Evolutionary conservation across 2,888 invertebrate species (phyloP).

Genomic region (Marronus borbonicus): DNA sequence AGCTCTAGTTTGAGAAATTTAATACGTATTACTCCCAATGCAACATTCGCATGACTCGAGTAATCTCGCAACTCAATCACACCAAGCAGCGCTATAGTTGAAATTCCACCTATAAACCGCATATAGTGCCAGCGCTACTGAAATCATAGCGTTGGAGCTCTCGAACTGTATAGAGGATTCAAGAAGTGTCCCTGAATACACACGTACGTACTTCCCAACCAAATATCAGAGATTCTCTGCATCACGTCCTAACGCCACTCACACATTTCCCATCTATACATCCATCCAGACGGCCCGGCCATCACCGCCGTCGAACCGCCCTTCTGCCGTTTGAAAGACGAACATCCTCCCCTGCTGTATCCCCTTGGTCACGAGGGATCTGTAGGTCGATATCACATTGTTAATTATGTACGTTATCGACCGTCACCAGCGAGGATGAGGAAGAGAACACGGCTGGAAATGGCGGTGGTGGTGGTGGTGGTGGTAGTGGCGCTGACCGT

Average conservation of each 20-base stretch:
- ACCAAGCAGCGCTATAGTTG: too few species aligned
- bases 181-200: background rate
- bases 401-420: constrained; percentile 70
- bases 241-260: constrained; percentile 22
- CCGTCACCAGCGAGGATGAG: constrained; percentile 61
- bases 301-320: background rate
- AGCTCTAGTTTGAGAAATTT: too few species aligned
- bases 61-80: too few species aligned
- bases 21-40: too few species aligned
- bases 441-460: too few species aligned
- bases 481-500: background rate
- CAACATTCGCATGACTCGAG: too few species aligned
- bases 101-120: too few species aligned
- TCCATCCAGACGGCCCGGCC: constrained; percentile 2
- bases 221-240: background rate
- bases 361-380: constrained; percentile 56
- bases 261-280: constrained; percentile 4
- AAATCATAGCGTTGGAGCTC: background rate
- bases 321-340: constrained; percentile 37
- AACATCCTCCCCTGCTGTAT: constrained; percentile 48
- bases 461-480: background rate
- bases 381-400: constrained; percentile 69
- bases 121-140: background rate
- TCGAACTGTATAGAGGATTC: background rate
- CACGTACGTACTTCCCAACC: background rate